Evolutionary conservation across 1,140 invertebrate species (phyloP), one percentile per base, ranked within the genome.

Genomic region (Calephelis virginiensis): DNA sequence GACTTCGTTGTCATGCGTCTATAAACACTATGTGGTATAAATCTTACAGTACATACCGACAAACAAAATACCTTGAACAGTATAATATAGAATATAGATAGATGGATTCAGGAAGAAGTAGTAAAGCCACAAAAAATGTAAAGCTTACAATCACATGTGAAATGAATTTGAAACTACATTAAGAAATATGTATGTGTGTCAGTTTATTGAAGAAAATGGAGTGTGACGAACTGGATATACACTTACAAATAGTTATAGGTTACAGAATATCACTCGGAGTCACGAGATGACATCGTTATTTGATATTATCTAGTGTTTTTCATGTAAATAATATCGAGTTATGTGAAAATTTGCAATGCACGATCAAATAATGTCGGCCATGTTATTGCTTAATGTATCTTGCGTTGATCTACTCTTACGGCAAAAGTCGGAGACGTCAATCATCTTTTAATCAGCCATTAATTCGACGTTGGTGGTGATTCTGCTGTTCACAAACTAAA

Each of bases 211-310:
- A 59, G 53, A 38, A 59, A 59, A 59, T 59, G 53, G 53, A 59
- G 53, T 59, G 53, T 59, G 28, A 59, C 53, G 53, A 38, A 59
- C 2, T 59, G 17, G 53, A 59, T 14, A 59, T 59, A 59, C 53
- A 59, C 37, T 59, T 59, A 59, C 53, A 28, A 59, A 59, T 59
- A 17, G 10, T 28, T 59, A 59, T 37, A 37, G 53, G 50, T 56
- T 59, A 59, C 28, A 38, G 53, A 37, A 38, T 37, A 59, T 28
- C 17, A 12, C 17, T 11, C 28, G 53, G 7, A 28, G 53, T 38
- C 53, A 59, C 53, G 53, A 59, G 53, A 59, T 59, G 53, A 38
- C 53, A 59, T 38, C 11, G 53, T 59, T 59, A 59, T 37, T 37
- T 7, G 53, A 59, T 59, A 59, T 11, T 37, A 28, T 37, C 17